Evolutionary conservation across 2,113 vertebrate species (phyloP), one percentile per base, ranked within the genome.

Genomic region (Megatriorchis doriae): DNA sequence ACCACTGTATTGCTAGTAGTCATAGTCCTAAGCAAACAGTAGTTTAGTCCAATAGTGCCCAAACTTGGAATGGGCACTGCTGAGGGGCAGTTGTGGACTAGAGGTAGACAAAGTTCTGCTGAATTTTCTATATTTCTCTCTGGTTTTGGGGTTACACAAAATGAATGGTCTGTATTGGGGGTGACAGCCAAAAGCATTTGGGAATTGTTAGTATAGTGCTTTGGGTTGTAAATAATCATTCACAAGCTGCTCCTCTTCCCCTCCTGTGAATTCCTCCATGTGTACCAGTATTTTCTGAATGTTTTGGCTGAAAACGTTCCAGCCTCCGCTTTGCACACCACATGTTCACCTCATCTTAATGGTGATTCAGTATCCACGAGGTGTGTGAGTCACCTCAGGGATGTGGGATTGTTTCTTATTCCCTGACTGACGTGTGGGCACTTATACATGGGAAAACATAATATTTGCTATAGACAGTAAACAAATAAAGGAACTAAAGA

Each of bases 281-380:
- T 0, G 9, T 2, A 81, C 70, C 93, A 95, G 70, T 13, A 3
- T 56, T 94, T 79, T 83, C 36, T 50, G 91, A 87, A 55, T 73
- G 81, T 95, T 97, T 95, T 87, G 97, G 48, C 86, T 95, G 84
- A 93, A 94, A 94, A 47, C 0, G 0, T 89, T 85, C 81, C 97
- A 97, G 77, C 53, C 91, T 65, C 78, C 8, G 12, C 85, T 70
- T 94, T 70, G 91, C 67, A 88, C 50, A 71, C 79, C 94, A 95
- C 86, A 62, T 86, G 94, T 94, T 95, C 93, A 87, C 93, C 84
- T 94, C 94, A 66, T 93, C 89, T 77, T 66, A 38, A 27, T 81
- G 93, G 84, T 96, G 91, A 97, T 94, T 96, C 95, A 95, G 87
- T 58, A 80, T 72, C 81, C 95, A 97, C 67, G 94, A 95, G 96